Base-by-base conservation (phyloP, 2,113 vertebrate species). In the Bubo bubo region DNA sequence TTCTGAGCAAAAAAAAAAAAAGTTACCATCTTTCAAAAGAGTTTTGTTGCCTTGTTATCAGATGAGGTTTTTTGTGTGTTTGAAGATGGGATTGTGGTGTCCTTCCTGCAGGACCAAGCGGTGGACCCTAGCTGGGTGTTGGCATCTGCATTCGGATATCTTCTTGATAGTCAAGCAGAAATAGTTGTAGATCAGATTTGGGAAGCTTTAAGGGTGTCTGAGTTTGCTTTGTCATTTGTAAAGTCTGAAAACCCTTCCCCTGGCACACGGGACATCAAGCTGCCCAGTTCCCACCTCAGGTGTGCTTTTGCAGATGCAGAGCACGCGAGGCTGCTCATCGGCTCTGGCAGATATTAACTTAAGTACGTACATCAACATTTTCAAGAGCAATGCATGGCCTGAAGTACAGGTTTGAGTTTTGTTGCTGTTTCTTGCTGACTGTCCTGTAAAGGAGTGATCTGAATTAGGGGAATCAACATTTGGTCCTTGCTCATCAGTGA, bases 291-390 rank as follows among this genome's bases (percentile, higher is more conserved):
- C 39, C 39, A 6, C 20, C 79, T 58, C 34, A 9, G 8, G 14
- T 26, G n/a, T 24, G 39, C 47, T 53, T 39, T 73, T 1, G 9
- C 8, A 23, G 59, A 10, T 17, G 26, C 21, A 11, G 26, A 34
- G 56, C 14, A 3, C 4, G 2, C 5, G 1, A 10, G 50, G 22
- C 19, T 12, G 6, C 45, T 37, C 22, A 2, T 9, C 1, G 0
- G 41, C 35, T 43, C 66, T 45, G 41, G 23, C 39, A 58, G 56
- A 28, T 5, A 18, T 47, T 41, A 12, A 14, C 43, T 62, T 47
- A 11, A 10, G 45, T 21, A 18, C 0, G 0, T n/a, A 50, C 64
- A n/a, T 13, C 1, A 1, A 4, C 1, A 6, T 50, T 47, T 49
- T 21, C 50, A 18, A 26, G n/a, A 82, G 34, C 35, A 18, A 4